A percentile compares a stretch with the other conserved stretches of the same genome.
Evolutionary conservation across 2,888 invertebrate species (phyloP).

Genomic region (Acrobasis consociella): DNA sequence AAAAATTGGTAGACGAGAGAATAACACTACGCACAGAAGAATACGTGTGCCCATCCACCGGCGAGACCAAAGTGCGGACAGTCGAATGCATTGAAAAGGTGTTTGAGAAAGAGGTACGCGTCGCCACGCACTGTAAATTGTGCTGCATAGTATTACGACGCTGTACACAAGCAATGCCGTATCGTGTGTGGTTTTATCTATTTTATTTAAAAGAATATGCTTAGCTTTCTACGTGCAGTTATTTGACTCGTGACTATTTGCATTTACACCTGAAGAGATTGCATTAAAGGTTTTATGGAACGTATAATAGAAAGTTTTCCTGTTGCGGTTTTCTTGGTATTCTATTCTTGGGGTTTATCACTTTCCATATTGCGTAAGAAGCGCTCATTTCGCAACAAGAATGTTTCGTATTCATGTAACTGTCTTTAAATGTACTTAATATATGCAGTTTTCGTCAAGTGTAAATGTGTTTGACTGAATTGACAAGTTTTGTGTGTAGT

Average conservation of each 20-base stretch:
- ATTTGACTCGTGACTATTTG: constrained; percentile 25
- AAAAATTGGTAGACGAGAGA: constrained; percentile 94
- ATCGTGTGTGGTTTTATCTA: constrained; percentile 67
- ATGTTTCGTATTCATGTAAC: too few relatives aligned
- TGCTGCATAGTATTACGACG: constrained; percentile 60
- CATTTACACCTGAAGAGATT: constrained; percentile 14
- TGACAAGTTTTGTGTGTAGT: constrained; percentile 29
- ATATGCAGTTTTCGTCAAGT: constrained; percentile 1
- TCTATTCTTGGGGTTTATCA: too few relatives aligned
- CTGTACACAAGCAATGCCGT: constrained; percentile 77
- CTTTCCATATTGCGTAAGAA: too few relatives aligned
- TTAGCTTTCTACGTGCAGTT: constrained; percentile 73
- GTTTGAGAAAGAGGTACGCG: constrained; percentile 96
- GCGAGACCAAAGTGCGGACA: constrained; percentile 93
- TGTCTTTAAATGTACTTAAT: background rate
- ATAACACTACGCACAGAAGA: constrained; percentile 95
- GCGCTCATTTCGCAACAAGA: too few relatives aligned
- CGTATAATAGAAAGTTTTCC: too few relatives aligned
- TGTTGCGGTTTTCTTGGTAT: too few relatives aligned
- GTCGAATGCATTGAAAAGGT: constrained; percentile 97
- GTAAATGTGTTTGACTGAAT: constrained; percentile 31
- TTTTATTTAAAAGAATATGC: constrained; percentile 62
- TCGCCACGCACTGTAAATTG: constrained; percentile 68
- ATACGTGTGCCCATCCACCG: constrained; percentile 92
- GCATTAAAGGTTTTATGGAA: background rate